Evolutionary conservation across 2,888 invertebrate genomes (phyloP).

Genomic region (Leptinotarsa juncta): DNA sequence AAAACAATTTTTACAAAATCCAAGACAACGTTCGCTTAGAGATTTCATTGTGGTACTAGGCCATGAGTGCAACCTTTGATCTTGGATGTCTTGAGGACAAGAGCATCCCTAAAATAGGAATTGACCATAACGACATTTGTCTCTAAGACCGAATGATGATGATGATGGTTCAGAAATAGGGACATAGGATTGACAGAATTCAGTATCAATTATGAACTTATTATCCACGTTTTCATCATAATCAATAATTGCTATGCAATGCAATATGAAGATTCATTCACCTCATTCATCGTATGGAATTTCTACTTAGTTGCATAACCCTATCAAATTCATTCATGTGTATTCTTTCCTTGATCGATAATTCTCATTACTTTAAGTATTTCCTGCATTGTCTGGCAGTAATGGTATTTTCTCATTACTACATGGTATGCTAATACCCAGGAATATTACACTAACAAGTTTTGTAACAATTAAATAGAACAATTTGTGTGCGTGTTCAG

Average conservation of each 20-base stretch:
- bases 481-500: background rate
- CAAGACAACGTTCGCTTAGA: too few species aligned
- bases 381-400: conserved; percentile 1
- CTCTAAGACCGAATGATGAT: too few species aligned
- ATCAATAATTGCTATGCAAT: background rate
- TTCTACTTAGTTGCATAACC: background rate
- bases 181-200: too few species aligned
- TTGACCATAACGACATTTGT: too few species aligned
- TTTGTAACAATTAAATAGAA: background rate
- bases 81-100: too few species aligned
- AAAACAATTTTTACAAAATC: too few species aligned
- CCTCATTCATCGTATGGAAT: background rate
- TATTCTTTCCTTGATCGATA: conserved; percentile 1
- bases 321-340: conserved; percentile 6
- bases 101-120: too few species aligned
- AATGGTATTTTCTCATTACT: background rate
- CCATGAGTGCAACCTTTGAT: too few species aligned
- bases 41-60: too few species aligned
- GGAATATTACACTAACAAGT: background rate
- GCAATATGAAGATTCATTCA: background rate
- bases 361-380: conserved; percentile 1
- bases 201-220: background rate
- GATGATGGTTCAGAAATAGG: too few species aligned
- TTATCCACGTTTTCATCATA: background rate
- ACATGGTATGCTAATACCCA: background rate